Evolutionary conservation across 2,888 invertebrate genomes (phyloP).

Genomic region (Campoplex capitator): DNA sequence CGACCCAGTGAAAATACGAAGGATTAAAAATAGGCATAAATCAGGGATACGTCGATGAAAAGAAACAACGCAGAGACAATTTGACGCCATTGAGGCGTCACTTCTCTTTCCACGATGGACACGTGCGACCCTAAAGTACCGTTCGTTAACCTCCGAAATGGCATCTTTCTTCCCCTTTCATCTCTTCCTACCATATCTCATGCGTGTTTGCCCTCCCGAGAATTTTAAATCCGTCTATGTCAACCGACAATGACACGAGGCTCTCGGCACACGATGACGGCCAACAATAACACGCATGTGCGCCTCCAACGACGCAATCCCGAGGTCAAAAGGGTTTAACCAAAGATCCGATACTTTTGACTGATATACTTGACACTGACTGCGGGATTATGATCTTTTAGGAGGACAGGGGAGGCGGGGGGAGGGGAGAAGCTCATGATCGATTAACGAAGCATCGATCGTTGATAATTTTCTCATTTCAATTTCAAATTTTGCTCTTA

Average conservation of each 20-base stretch:
- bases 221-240: conserved; percentile 35
- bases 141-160: conserved; percentile 26
- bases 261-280: conserved; percentile 9
- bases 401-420: too few relatives aligned
- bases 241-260: conserved; percentile 7
- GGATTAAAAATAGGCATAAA: background rate
- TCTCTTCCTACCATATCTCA: background rate
- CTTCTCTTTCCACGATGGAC: background rate
- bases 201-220: conserved; percentile 13
- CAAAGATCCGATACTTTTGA: conserved; percentile 2
- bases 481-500: background rate
- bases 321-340: conserved; percentile 18
- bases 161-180: conserved; percentile 7
- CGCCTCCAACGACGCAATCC: background rate
- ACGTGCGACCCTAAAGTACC: conserved; percentile 28
- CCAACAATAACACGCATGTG: conserved; percentile 34
- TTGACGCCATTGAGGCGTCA: conserved; percentile 11
- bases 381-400: background rate
- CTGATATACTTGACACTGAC: background rate
- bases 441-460: background rate
- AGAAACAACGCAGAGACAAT: background rate
- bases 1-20: background rate
- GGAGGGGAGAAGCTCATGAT: background rate
- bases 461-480: background rate
- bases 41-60: background rate